Evolutionary conservation across 1,140 invertebrate genomes (phyloP).

Genomic region (Drosophila grimshawi): DNA sequence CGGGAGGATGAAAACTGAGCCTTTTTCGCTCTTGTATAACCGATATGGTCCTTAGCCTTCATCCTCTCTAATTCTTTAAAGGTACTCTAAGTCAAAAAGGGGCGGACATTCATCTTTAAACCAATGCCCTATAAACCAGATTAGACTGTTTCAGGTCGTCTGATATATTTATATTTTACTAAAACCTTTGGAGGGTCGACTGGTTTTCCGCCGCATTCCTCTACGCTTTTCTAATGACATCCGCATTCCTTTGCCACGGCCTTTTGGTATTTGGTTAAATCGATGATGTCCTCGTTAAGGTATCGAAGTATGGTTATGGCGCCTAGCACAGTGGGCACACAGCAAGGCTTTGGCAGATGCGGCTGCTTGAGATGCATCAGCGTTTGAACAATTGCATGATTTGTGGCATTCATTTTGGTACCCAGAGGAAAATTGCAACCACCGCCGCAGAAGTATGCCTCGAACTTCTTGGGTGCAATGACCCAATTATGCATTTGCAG

Average conservation of each 20-base stretch:
- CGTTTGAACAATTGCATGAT: constrained; percentile 82
- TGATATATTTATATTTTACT: too few species aligned
- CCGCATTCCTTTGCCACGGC: constrained; percentile 79
- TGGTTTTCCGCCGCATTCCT: neutral
- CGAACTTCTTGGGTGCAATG: constrained; percentile 82
- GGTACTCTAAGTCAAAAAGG: too few species aligned
- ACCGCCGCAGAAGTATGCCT: constrained; percentile 80
- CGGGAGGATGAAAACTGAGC: neutral
- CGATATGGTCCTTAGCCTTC: too few species aligned
- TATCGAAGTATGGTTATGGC: constrained; percentile 79
- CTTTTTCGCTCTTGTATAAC: too few species aligned
- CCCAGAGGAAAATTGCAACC: constrained; percentile 82
- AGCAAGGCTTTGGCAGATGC: constrained; percentile 78
- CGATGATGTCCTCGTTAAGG: constrained; percentile 78
- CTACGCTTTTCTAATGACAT: constrained; percentile 57
- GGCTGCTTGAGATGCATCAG: constrained; percentile 81
- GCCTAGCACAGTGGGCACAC: constrained; percentile 73
- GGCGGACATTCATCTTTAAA: too few species aligned
- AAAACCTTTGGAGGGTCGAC: too few species aligned
- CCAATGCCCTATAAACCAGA: too few species aligned
- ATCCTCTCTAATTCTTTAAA: too few species aligned
- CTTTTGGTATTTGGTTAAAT: constrained; percentile 78
- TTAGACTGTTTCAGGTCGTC: too few species aligned
- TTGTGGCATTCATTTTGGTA: constrained; percentile 83
- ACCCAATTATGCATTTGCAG: constrained; percentile 81